Evolutionary conservation across 2,113 vertebrate genomes (phyloP).

Genomic region (Budorcas taxicolor): DNA sequence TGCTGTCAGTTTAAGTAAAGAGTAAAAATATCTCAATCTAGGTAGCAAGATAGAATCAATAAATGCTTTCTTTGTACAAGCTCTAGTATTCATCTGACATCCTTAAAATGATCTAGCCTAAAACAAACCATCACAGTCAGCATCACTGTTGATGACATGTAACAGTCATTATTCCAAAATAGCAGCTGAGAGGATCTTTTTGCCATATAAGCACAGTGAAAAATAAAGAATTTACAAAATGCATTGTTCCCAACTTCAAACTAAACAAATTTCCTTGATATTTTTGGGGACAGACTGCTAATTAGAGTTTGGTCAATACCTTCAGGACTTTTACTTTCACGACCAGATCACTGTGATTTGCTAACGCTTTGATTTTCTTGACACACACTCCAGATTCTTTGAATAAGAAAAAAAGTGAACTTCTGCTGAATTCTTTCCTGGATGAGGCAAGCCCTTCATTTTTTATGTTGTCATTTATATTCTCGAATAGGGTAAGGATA

Average conservation of each 20-base stretch:
- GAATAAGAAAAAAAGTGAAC: slow-evolving; percentile 71
- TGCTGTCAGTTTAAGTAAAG: slow-evolving; percentile 22
- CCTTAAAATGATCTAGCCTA: not conserved
- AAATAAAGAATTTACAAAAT: slow-evolving; percentile 37
- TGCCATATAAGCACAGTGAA: slow-evolving; percentile 2
- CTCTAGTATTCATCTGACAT: slow-evolving; percentile 29
- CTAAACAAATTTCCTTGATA: not conserved
- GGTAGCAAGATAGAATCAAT: slow-evolving; percentile 18
- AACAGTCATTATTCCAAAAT: slow-evolving; percentile 39
- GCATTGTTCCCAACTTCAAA: slow-evolving; percentile 2
- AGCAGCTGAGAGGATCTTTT: slow-evolving; percentile 25
- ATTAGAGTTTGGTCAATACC: slow-evolving; percentile 68
- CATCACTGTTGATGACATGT: not conserved
- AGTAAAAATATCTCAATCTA: slow-evolving; percentile 50
- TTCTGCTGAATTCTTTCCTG: slow-evolving; percentile 70
- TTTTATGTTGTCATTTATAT: slow-evolving; percentile 73
- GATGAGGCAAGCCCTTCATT: slow-evolving; percentile 67
- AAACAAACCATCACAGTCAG: not conserved
- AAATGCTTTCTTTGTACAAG: slow-evolving; percentile 33
- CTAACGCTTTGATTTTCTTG: slow-evolving; percentile 72
- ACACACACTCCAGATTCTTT: slow-evolving; percentile 73
- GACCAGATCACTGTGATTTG: slow-evolving; percentile 67
- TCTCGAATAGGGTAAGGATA: slow-evolving; percentile 71
- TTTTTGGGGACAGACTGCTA: not conserved
- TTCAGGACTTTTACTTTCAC: slow-evolving; percentile 72